Evolutionary conservation across 2,113 vertebrate species (phyloP).

Genomic region (Dromaius novaehollandiae): DNA sequence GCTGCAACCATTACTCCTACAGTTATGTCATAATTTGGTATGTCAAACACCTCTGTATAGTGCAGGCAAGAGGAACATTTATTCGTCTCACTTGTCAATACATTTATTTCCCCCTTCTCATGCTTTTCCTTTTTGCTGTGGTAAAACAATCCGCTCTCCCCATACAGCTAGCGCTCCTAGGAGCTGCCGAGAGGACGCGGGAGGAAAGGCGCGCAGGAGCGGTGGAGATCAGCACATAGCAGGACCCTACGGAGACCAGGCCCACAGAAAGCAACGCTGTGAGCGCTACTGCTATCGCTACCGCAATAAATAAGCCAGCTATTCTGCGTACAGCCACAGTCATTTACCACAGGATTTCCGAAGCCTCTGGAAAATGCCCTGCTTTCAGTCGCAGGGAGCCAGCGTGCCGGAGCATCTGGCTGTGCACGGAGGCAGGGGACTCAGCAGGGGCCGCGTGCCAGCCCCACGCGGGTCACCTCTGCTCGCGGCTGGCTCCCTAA

Average conservation of each 20-base stretch:
- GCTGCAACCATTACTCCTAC: slow-evolving; percentile 74
- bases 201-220: background rate
- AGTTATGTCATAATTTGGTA: slow-evolving; percentile 76
- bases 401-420: background rate
- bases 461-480: background rate
- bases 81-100: slow-evolving; percentile 75
- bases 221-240: background rate
- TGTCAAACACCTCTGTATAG: slow-evolving; percentile 66
- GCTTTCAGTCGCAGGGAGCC: background rate
- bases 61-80: slow-evolving; percentile 66
- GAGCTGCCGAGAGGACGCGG: background rate
- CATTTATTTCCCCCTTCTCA: slow-evolving; percentile 50
- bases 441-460: background rate
- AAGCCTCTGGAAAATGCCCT: background rate
- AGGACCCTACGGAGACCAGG: background rate
- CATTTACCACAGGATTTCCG: background rate
- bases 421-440: background rate
- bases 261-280: background rate
- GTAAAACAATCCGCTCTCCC: slow-evolving; percentile 29
- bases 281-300: background rate
- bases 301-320: background rate
- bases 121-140: slow-evolving; percentile 14
- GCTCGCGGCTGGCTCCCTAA: accelerated
- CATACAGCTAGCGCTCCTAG: slow-evolving; percentile 32
- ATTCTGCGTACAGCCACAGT: background rate